Conservation (phyloP, 2,888 invertebrate genomes). For the Stramonita haemastoma region DNA sequence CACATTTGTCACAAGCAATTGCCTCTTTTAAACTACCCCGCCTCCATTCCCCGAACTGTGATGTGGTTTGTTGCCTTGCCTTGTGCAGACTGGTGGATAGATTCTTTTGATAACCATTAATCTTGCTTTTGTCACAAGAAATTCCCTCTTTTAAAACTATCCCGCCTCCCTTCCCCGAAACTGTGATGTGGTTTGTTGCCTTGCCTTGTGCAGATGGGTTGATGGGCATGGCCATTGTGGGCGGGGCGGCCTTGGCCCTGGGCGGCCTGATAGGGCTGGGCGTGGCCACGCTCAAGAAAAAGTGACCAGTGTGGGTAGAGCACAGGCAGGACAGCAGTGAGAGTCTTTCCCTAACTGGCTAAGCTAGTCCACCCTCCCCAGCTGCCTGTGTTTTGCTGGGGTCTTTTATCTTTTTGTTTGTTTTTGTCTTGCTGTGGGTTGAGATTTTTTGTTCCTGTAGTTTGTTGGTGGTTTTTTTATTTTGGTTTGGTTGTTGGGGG, state of each 20-base stretch:
- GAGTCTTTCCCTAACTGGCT: neutral
- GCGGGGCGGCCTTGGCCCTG: constrained; percentile 89
- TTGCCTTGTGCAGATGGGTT: constrained; percentile 84
- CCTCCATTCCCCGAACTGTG: too few relatives aligned
- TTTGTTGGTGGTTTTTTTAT: neutral
- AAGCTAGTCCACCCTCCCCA: neutral
- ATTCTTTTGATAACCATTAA: too few relatives aligned
- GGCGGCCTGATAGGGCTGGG: constrained; percentile 85
- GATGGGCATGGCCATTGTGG: constrained; percentile 92
- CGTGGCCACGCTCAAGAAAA: constrained; percentile 79
- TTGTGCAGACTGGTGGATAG: constrained; percentile 87
- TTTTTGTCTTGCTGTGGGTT: neutral
- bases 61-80: constrained; percentile 39
- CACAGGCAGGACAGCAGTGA: neutral
- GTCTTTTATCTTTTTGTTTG: neutral
- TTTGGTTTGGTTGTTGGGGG: neutral
- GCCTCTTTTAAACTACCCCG: too few relatives aligned
- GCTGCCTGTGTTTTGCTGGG: neutral
- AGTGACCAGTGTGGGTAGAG: neutral
- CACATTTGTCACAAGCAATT: too few relatives aligned
- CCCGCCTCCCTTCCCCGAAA: too few relatives aligned
- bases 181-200: neutral
- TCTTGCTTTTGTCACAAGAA: too few relatives aligned
- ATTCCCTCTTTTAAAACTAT: too few relatives aligned
- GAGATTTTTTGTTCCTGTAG: neutral